Conservation (phyloP, 2,888 invertebrate genomes). For the Crepidodera aurea region DNA sequence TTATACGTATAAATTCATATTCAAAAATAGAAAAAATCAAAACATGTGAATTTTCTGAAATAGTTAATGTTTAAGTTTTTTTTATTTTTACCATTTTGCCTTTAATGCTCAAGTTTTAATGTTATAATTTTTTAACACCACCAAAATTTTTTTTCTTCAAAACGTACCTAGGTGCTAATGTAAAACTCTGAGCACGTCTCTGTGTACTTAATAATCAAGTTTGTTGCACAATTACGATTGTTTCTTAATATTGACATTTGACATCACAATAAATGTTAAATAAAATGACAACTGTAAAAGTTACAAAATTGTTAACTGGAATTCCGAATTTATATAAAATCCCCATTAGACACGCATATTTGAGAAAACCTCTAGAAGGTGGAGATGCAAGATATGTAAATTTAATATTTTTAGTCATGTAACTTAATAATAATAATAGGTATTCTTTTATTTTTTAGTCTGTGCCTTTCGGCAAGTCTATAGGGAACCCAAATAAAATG, state of each 20-base stretch:
- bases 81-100: no score
- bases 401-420: constrained; percentile 15
- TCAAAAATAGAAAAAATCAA: no score
- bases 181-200: no score
- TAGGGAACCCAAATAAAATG: constrained; percentile 74
- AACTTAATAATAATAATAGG: not conserved
- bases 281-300: constrained; percentile 11
- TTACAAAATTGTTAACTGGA: constrained; percentile 21
- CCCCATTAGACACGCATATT: constrained; percentile 26
- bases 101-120: no score
- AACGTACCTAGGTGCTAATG: no score
- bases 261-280: no score
- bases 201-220: not conserved
- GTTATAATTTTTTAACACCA: no score
- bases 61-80: no score
- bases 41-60: no score
- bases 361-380: constrained; percentile 46
- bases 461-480: constrained; percentile 70
- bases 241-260: constrained; percentile 11
- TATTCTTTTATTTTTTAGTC: constrained; percentile 67
- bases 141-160: no score
- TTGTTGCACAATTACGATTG: not conserved
- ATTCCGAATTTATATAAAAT: constrained; percentile 23
- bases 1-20: no score
- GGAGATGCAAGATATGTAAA: constrained; percentile 62